phyloP scores from a whole-genome alignment of 2,113 vertebrate genomes.

The Sylvicapra grimmia region DNA sequence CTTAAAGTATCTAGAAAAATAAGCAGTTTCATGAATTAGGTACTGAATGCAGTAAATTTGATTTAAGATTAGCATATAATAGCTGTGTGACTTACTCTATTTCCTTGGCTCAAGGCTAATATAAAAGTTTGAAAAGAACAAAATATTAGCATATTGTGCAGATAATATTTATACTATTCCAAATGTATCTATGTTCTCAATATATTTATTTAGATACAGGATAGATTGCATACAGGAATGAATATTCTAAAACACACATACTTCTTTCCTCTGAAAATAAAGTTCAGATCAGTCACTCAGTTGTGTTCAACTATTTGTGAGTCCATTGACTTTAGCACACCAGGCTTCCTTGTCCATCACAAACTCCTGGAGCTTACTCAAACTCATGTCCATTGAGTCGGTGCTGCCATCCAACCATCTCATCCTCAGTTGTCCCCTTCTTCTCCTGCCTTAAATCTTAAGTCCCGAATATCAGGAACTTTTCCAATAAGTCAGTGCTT shows the following conservation, averaged over 20 bases:
- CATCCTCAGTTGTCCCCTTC: neutral
- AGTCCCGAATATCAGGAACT: neutral
- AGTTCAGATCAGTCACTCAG: neutral
- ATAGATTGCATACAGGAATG: neutral
- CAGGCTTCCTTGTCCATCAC: neutral
- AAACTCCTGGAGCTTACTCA: neutral
- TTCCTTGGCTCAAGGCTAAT: neutral
- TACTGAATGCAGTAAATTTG: neutral
- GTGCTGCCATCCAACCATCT: neutral
- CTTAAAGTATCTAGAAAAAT: conserved; percentile 27
- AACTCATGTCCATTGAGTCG: neutral
- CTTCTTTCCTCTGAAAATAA: neutral
- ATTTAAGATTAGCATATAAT: neutral
- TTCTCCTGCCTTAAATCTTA: neutral
- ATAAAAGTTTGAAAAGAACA: neutral
- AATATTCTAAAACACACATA: neutral
- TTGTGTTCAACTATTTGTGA: fast-evolving
- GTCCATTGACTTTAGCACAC: neutral
- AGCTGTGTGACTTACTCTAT: neutral
- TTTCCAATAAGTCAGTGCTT: neutral
- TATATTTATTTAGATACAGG: neutral
- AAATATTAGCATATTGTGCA: neutral
- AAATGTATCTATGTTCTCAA: neutral
- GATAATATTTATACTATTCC: neutral
- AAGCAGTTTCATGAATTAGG: neutral